Percentiles rank a stretch among this genome's conserved stretches.
phyloP scores from a whole-genome alignment of 2,113 vertebrate species.

The Loxodonta africana region DNA sequence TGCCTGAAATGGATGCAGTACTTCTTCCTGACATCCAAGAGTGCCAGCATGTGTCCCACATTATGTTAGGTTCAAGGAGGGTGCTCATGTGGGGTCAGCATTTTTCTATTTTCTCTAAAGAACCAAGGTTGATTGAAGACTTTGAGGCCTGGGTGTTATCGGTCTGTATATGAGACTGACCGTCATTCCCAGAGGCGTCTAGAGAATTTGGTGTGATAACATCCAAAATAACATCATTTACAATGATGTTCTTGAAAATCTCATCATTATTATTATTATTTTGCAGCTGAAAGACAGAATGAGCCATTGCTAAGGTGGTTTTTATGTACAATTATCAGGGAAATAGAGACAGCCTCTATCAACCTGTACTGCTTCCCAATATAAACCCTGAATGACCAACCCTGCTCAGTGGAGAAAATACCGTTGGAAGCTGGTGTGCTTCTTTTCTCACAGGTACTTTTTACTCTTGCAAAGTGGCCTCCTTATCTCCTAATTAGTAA shows the following conservation, averaged over 20 bases:
- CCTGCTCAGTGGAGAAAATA: rapidly evolving
- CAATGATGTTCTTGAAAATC: background rate
- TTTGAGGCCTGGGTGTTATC: rapidly evolving
- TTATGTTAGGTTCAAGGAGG: too few species aligned
- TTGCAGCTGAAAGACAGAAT: background rate
- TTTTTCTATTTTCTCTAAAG: background rate
- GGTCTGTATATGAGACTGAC: rapidly evolving
- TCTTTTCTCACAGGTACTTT: background rate
- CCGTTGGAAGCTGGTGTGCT: rapidly evolving
- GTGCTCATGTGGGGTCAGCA: too few species aligned
- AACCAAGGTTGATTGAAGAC: background rate
- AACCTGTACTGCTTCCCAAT: background rate
- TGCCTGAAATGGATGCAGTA: rapidly evolving
- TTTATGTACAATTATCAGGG: background rate
- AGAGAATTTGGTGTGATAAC: background rate
- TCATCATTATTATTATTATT: background rate
- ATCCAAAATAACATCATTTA: background rate
- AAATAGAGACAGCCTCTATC: rapidly evolving
- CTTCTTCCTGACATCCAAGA: rapidly evolving
- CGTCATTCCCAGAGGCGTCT: background rate
- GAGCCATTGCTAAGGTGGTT: background rate
- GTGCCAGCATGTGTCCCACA: rapidly evolving
- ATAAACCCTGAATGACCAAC: rapidly evolving
- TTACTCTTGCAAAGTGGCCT: background rate
- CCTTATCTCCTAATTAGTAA: background rate